A percentile compares a stretch with the other conserved stretches of the same genome.
Evolutionary conservation across 2,888 invertebrate species (phyloP).

Genomic region (Gasteruption jaculator): DNA sequence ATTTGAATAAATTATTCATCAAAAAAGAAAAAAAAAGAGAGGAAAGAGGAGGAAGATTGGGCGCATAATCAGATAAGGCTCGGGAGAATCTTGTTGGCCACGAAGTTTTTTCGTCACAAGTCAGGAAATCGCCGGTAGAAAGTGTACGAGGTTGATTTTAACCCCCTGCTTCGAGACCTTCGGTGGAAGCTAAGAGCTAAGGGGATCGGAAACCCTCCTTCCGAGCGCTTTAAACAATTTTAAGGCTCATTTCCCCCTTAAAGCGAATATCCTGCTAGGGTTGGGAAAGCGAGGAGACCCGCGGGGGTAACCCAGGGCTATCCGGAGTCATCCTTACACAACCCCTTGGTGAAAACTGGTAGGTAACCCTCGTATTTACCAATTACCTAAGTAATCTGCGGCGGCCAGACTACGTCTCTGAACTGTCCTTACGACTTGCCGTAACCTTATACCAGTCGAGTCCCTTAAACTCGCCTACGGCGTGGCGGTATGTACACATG

Average conservation of each 20-base stretch:
- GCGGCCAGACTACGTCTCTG: slow-evolving; percentile 38
- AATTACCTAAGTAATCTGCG: slow-evolving; percentile 52
- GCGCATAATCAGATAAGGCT: slow-evolving; percentile 3
- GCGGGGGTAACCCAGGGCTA: slow-evolving; percentile 20
- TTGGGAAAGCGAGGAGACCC: slow-evolving; percentile 19
- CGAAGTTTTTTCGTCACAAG: no score
- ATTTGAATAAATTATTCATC: no score
- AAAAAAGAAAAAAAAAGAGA: not conserved
- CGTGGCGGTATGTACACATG: slow-evolving; percentile 14
- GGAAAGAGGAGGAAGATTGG: not conserved
- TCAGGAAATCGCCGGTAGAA: no score
- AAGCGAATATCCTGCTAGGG: slow-evolving; percentile 48
- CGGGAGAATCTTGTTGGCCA: slow-evolving; percentile 14
- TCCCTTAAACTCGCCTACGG: slow-evolving; percentile 35
- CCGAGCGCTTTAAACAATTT: slow-evolving; percentile 52
- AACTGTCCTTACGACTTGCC: slow-evolving; percentile 39
- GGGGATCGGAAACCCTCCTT: slow-evolving; percentile 39
- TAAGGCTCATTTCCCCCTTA: slow-evolving; percentile 52
- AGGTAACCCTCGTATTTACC: slow-evolving; percentile 50
- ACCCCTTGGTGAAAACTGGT: slow-evolving; percentile 38
- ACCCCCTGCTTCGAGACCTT: slow-evolving; percentile 30
- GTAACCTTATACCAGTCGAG: slow-evolving; percentile 26
- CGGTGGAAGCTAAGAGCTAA: slow-evolving; percentile 26
- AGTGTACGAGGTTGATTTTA: slow-evolving; percentile 34
- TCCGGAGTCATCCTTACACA: slow-evolving; percentile 27